phyloP scores from a whole-genome alignment of 2,113 vertebrate species.

The Megatriorchis doriae region DNA sequence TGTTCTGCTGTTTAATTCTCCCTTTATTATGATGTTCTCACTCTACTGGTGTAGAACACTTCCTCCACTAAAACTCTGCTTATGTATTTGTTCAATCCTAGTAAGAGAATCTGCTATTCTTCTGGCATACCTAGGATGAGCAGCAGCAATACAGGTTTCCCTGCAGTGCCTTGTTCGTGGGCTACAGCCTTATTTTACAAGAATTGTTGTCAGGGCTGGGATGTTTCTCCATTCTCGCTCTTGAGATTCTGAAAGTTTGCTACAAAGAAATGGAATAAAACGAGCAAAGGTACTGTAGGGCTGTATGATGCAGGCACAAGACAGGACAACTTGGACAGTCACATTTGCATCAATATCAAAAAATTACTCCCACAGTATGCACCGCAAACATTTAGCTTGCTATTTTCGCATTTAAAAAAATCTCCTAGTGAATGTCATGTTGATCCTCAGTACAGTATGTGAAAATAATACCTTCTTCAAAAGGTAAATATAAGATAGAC shows the following conservation, averaged over 20 bases:
- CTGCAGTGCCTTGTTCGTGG: background rate
- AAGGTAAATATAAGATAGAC: background rate
- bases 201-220: background rate
- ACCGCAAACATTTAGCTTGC: background rate
- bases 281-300: background rate
- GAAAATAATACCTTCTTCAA: background rate
- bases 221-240: background rate
- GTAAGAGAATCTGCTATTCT: background rate
- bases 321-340: background rate
- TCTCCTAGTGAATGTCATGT: background rate
- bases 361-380: background rate
- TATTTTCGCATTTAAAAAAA: background rate
- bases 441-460: background rate
- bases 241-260: background rate
- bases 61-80: background rate
- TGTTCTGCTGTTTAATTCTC: background rate
- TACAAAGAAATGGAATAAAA: background rate
- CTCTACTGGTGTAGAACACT: background rate
- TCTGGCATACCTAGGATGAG: background rate
- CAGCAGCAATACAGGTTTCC: background rate
- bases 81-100: background rate
- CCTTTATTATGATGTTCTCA: background rate
- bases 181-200: background rate
- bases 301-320: background rate
- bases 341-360: background rate